A percentile compares a stretch with the other conserved stretches of the same genome.
Conservation (phyloP, 2,113 vertebrate genomes). For the Rattus norvegicus region GRCr8 NC_086027.1:71943001-71943500, state of each 20-base stretch:
- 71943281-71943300: neutral
- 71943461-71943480: constrained; percentile 62
- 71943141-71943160: constrained; percentile 34
- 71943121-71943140: constrained; percentile 6
- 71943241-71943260: constrained; percentile 27
- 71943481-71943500: constrained; percentile 45
- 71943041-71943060: constrained; percentile 52
- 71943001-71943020: constrained; percentile 63
- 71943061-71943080: constrained; percentile 27
- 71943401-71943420: constrained; percentile 51
- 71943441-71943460: constrained; percentile 2
- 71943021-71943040: constrained; percentile 32
- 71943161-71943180: constrained; percentile 46
- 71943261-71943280: neutral
- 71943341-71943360: neutral
- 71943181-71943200: constrained; percentile 16
- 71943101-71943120: constrained; percentile 31
- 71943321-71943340: neutral
- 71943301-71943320: neutral
- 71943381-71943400: constrained; percentile 51
- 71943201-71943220: constrained; percentile 56
- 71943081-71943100: constrained; percentile 48
- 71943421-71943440: constrained; percentile 57
- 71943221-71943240: constrained; percentile 31
- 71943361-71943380: constrained; percentile 22